Conservation (phyloP, 2,797 vertebrate species). For the Moxostoma hubbsi region DNA sequence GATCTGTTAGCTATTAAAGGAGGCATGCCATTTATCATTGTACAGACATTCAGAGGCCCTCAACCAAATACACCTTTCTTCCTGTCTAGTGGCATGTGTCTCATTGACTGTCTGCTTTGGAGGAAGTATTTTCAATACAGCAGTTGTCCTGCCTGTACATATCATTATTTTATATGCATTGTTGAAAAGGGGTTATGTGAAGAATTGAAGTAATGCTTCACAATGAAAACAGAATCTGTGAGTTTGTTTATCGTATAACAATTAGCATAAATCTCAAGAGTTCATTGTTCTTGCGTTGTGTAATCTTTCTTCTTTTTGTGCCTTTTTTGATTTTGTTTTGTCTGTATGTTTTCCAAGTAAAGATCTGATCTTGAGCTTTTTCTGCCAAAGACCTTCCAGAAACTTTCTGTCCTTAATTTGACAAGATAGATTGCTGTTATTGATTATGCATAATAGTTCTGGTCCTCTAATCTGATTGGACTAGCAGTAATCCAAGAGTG, state of each 20-base stretch:
- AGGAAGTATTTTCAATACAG: background rate
- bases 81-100: slow-evolving; percentile 1
- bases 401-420: background rate
- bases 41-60: slow-evolving; percentile 6
- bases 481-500: too few species aligned
- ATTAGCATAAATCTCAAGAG: background rate
- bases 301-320: background rate
- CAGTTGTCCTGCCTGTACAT: background rate
- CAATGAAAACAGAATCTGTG: slow-evolving; percentile 8
- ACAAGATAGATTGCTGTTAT: background rate
- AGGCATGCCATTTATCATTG: slow-evolving; percentile 15
- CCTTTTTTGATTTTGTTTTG: background rate
- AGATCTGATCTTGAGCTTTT: background rate
- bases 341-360: background rate
- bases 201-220: background rate
- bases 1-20: slow-evolving; percentile 7
- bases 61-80: slow-evolving; percentile 6
- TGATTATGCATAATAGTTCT: background rate
- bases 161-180: background rate
- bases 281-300: background rate
- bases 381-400: background rate
- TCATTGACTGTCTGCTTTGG: slow-evolving; percentile 1
- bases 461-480: too few species aligned
- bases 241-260: slow-evolving; percentile 3
- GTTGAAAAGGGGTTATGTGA: background rate